These are phyloP conservation scores for Embidobia sp. DNA, from an alignment of 2,888 invertebrate species.

Conservation along the genomic window DNA sequence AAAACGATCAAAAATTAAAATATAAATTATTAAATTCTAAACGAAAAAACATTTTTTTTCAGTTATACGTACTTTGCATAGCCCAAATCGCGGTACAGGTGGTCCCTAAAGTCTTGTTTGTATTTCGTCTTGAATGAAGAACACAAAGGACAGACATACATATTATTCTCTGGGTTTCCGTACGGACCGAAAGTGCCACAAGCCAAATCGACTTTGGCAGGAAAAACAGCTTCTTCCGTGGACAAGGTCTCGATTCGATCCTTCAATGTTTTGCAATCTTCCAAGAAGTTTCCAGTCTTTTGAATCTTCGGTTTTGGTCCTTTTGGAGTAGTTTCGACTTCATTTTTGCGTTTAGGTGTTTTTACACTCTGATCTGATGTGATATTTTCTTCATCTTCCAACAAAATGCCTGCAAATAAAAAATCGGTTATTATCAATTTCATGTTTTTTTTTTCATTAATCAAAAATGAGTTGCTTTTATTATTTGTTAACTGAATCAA, in stretches of 20 bases:
- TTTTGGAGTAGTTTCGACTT: conserved; percentile 67
- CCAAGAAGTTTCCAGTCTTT: conserved; percentile 67
- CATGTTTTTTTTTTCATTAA: too few species aligned
- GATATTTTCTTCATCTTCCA: conserved; percentile 50
- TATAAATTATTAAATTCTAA: too few species aligned
- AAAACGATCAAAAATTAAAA: too few species aligned
- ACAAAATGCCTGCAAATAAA: conserved; percentile 51
- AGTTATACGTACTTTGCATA: conserved; percentile 84
- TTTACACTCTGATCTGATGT: conserved; percentile 57
- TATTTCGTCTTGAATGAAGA: conserved; percentile 83
- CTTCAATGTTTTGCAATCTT: conserved; percentile 63
- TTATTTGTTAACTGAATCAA: too few species aligned
- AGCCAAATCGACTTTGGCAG: conserved; percentile 1
- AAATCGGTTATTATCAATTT: neutral
- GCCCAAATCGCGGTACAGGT: conserved; percentile 86
- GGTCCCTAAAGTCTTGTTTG: conserved; percentile 85
- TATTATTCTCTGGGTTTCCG: conserved; percentile 83
- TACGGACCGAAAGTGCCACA: conserved; percentile 73
- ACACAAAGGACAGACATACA: conserved; percentile 86
- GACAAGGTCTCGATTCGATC: conserved; percentile 12
- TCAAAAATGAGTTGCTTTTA: too few species aligned
- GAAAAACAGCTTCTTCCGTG: conserved; percentile 5
- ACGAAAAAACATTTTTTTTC: neutral
- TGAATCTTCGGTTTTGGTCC: conserved; percentile 68
- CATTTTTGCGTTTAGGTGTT: conserved; percentile 69